Evolutionary conservation across 2,113 vertebrate species (phyloP).

Genomic region (Ochotona curzoniae): DNA sequence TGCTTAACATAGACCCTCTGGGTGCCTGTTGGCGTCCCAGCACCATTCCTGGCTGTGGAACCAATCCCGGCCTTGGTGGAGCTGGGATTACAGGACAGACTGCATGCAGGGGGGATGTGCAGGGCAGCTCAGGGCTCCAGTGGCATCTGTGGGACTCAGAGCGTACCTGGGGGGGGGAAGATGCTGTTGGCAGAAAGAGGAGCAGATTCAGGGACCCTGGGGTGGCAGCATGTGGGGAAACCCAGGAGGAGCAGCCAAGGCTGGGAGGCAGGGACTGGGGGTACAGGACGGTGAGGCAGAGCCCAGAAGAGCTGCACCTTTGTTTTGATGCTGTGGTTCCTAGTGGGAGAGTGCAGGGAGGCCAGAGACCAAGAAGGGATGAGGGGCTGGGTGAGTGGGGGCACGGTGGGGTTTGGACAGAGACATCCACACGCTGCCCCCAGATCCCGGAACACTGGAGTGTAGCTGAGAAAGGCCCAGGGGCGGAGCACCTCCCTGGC

Average conservation of each 20-base stretch:
- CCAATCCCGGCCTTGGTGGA: background rate
- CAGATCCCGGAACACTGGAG: background rate
- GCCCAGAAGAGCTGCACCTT: background rate
- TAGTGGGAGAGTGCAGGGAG: background rate
- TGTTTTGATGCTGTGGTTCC: background rate
- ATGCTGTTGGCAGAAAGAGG: background rate
- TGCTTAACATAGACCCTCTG: background rate
- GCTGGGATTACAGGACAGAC: background rate
- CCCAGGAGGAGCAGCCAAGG: background rate
- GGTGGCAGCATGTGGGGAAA: background rate
- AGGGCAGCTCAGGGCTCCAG: background rate
- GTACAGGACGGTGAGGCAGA: background rate
- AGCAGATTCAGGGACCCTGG: background rate
- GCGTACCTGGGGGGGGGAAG: too few relatives aligned
- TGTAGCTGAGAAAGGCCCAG: background rate
- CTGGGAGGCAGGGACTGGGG: accelerated
- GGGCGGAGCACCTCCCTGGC: background rate
- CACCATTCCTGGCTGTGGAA: background rate
- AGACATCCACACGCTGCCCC: background rate
- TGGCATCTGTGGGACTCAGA: too few relatives aligned
- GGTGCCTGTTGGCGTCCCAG: background rate
- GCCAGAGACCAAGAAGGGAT: background rate
- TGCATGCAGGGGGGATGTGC: background rate
- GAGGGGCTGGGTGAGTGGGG: background rate
- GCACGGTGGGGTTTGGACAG: background rate